These are phyloP conservation scores for Caenorhabditis latens DNA, from an alignment of 1,140 invertebrate species.

Conservation along the genomic window DNA sequence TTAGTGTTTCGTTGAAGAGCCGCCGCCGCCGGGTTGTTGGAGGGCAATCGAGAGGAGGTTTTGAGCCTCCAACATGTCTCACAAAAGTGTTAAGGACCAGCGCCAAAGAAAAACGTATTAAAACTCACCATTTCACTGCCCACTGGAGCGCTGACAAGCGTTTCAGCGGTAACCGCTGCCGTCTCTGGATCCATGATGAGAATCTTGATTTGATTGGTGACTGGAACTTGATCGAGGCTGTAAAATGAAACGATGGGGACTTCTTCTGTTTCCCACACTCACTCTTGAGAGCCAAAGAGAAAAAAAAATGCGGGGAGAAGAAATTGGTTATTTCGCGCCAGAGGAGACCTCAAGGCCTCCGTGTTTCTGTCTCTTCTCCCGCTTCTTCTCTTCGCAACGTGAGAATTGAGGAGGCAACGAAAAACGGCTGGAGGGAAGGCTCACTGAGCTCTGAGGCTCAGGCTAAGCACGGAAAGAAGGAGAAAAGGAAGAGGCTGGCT, in stretches of 20 bases:
- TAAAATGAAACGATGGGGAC: conserved; percentile 1
- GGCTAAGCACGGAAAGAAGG: conserved; percentile 33
- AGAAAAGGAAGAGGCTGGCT: background rate
- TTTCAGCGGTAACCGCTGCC: conserved; percentile 14
- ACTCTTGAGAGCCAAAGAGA: background rate
- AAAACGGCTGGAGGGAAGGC: conserved; percentile 36
- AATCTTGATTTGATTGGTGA: conserved; percentile 42
- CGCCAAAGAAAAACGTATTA: background rate
- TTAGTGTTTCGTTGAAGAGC: conserved; percentile 34
- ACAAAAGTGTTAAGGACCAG: background rate
- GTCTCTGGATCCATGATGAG: conserved; percentile 46
- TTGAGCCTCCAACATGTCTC: background rate
- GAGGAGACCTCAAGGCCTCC: conserved; percentile 46
- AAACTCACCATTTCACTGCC: background rate
- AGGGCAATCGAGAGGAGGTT: conserved; percentile 13
- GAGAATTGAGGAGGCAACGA: conserved; percentile 45
- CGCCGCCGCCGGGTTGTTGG: background rate
- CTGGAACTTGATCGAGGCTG: conserved; percentile 43
- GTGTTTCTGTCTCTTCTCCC: conserved; percentile 24
- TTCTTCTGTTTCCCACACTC: background rate
- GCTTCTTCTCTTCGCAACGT: conserved; percentile 40
- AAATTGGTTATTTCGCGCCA: conserved; percentile 53
- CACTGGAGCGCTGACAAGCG: background rate
- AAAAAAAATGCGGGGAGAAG: conserved; percentile 15
- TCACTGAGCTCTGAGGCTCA: conserved; percentile 41